phyloP scores from a whole-genome alignment of 1,140 invertebrate species.

The Piezodorus guildinii region DNA sequence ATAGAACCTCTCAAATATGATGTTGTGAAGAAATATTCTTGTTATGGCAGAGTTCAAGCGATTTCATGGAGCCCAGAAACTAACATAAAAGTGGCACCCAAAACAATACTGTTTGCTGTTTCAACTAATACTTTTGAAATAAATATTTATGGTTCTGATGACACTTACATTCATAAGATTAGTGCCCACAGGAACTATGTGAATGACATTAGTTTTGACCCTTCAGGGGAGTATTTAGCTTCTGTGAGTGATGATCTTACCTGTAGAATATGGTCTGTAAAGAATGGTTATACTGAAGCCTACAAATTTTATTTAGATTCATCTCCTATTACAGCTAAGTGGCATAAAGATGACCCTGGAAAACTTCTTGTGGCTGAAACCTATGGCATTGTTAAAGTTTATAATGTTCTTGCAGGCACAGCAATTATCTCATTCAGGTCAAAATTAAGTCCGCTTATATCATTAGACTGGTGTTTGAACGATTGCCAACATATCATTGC shows the following conservation, averaged over 20 bases:
- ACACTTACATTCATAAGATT: constrained; percentile 39
- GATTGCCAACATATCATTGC: constrained; percentile 36
- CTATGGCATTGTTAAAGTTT: constrained; percentile 56
- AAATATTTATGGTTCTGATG: constrained; percentile 34
- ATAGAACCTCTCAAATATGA: constrained; percentile 27
- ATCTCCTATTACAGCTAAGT: constrained; percentile 51
- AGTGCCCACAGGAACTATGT: constrained; percentile 56
- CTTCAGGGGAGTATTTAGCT: constrained; percentile 51
- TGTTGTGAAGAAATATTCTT: constrained; percentile 37
- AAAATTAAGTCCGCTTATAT: constrained; percentile 45
- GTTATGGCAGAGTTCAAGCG: constrained; percentile 40
- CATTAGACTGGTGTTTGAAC: constrained; percentile 54
- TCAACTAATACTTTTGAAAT: constrained; percentile 46
- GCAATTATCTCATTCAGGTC: constrained; percentile 59
- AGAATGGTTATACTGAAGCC: constrained; percentile 41
- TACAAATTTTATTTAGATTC: constrained; percentile 52
- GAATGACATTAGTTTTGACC: constrained; percentile 56
- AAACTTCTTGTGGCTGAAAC: constrained; percentile 67
- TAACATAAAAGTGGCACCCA: constrained; percentile 45
- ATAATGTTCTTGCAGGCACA: constrained; percentile 53
- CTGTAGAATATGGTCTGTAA: constrained; percentile 52
- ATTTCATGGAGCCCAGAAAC: constrained; percentile 50
- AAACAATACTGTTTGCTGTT: constrained; percentile 43
- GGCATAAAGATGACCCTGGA: constrained; percentile 55
- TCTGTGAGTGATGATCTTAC: constrained; percentile 66